Evolutionary conservation across 2,113 vertebrate genomes (phyloP).

Genomic region (Eolophus roseicapilla): DNA sequence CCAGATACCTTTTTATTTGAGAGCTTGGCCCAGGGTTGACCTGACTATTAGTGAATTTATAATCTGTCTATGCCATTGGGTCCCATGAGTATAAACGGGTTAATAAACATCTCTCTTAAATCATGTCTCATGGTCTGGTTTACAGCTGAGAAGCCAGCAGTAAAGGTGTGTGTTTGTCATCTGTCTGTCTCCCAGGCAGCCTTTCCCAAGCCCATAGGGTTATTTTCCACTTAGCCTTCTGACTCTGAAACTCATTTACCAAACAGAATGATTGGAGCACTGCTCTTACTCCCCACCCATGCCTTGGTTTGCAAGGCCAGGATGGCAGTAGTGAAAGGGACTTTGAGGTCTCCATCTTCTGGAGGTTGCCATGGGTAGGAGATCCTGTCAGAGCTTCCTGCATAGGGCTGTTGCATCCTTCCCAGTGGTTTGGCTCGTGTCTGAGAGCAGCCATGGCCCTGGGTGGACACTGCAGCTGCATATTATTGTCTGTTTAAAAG

Average conservation of each 20-base stretch:
- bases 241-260: not conserved
- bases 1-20: not conserved
- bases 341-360: not conserved
- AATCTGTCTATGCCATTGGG: not conserved
- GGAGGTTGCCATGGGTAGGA: fast-evolving
- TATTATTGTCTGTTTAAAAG: not conserved
- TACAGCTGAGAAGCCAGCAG: not conserved
- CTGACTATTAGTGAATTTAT: not conserved
- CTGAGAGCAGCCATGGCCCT: not conserved
- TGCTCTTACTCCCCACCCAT: fast-evolving
- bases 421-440: not conserved
- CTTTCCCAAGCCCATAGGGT: not conserved
- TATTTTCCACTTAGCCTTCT: not conserved
- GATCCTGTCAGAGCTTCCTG: not conserved
- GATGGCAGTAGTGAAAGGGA: not conserved
- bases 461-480: not conserved
- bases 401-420: not conserved
- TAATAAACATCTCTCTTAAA: not conserved
- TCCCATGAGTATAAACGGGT: not conserved
- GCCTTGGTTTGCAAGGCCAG: not conserved
- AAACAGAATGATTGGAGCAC: fast-evolving
- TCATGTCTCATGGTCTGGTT: not conserved
- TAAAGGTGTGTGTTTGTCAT: not conserved
- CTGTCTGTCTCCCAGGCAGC: not conserved
- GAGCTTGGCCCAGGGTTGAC: not conserved